Evolutionary conservation across 2,797 vertebrate species (phyloP).

Genomic region (Melanotaenia trifasciata): DNA sequence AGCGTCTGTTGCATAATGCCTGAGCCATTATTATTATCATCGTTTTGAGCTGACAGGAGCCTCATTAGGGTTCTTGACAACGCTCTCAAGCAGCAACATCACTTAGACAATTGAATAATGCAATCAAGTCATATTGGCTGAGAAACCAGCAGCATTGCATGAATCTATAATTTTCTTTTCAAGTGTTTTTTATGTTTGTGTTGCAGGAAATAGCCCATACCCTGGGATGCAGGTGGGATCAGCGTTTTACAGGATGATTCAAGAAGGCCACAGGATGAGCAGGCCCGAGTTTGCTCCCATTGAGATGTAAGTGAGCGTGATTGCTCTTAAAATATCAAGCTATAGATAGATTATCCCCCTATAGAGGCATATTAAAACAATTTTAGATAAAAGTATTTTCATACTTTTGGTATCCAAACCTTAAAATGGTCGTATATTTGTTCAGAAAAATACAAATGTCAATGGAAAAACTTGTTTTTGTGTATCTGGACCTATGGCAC

Average conservation of each 20-base stretch:
- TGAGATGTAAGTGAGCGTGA: conserved; percentile 86
- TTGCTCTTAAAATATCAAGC: neutral
- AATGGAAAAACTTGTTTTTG: neutral
- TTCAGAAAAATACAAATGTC: neutral
- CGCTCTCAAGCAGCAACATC: conserved; percentile 27
- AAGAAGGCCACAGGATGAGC: conserved; percentile 94
- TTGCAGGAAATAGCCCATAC: conserved; percentile 93
- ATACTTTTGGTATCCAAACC: neutral
- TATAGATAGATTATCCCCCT: neutral
- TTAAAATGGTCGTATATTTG: neutral
- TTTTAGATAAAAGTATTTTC: neutral
- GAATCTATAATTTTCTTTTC: conserved; percentile 1
- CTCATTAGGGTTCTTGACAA: conserved; percentile 23
- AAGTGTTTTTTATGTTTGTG: conserved; percentile 29
- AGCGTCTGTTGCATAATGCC: conserved; percentile 29
- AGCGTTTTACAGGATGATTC: conserved; percentile 96
- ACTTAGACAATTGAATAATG: conserved; percentile 26
- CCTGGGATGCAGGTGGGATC: conserved; percentile 96
- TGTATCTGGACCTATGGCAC: neutral
- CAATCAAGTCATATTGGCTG: conserved; percentile 32
- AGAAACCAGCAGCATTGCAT: neutral
- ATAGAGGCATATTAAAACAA: neutral
- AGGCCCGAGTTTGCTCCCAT: conserved; percentile 90
- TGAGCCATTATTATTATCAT: conserved; percentile 23
- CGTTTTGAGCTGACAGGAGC: conserved; percentile 17